Conservation (phyloP, 2,888 invertebrate species). For the Polydrusus cervinus region DNA sequence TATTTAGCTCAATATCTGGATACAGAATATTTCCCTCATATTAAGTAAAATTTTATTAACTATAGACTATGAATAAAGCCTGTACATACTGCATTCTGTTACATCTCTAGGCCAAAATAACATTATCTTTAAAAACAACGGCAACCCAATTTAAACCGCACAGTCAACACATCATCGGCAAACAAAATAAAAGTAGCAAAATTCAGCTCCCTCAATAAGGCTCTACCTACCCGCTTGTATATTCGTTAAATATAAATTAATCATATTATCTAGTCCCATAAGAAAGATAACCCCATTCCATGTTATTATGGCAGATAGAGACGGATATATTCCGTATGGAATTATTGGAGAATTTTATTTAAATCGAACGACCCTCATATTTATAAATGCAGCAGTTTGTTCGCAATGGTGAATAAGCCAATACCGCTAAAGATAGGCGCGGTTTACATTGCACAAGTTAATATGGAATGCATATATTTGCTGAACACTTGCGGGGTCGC, state of each 20-base stretch:
- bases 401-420: conserved; percentile 38
- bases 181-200: no score
- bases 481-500: conserved; percentile 48
- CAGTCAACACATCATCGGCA: no score
- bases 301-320: background rate
- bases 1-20: no score
- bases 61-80: background rate
- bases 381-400: conserved; percentile 22
- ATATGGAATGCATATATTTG: conserved; percentile 54
- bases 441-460: conserved; percentile 54
- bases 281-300: background rate
- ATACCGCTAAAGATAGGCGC: conserved; percentile 45
- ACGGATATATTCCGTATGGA: background rate
- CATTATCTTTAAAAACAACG: conserved; percentile 17
- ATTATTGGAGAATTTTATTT: background rate
- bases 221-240: no score
- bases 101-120: conserved; percentile 3
- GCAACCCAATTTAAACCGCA: background rate
- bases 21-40: no score
- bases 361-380: conserved; percentile 1
- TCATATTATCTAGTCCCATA: background rate
- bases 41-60: background rate
- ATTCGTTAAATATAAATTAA: background rate
- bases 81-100: background rate
- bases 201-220: background rate